A percentile compares a stretch with the other conserved stretches of the same genome.
These are phyloP conservation scores for Metridium senile DNA, from an alignment of 92 coral and sea anemone species.

Conservation along the genomic window DNA sequence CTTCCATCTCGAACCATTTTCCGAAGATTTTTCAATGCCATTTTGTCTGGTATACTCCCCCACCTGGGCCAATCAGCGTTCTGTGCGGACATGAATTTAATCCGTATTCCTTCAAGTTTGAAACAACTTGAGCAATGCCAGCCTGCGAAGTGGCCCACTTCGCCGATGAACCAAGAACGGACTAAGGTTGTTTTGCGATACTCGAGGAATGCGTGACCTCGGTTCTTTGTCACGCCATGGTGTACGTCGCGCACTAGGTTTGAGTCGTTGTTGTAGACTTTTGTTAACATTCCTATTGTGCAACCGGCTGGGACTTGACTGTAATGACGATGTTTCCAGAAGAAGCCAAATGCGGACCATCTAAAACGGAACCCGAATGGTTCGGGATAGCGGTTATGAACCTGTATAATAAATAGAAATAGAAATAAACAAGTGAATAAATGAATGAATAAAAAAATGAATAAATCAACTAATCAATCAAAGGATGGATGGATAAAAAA, in stretches of 20 bases:
- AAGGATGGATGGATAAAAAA: no score
- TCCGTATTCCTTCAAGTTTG: constrained; percentile 30
- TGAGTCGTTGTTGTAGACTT: constrained; percentile 36
- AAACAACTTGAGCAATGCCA: constrained; percentile 54
- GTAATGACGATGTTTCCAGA: constrained; percentile 55
- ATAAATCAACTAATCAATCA: no score
- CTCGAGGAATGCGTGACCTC: constrained; percentile 24
- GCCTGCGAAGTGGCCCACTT: constrained; percentile 45
- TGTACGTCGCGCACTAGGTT: constrained; percentile 44
- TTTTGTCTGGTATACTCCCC: constrained; percentile 40
- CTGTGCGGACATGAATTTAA: constrained; percentile 43
- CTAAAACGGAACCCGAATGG: constrained; percentile 47
- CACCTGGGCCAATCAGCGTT: constrained; percentile 53
- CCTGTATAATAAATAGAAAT: background rate
- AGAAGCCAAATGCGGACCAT: constrained; percentile 49
- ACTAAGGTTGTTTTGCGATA: constrained; percentile 24
- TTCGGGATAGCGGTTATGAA: constrained; percentile 31
- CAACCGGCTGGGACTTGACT: constrained; percentile 51
- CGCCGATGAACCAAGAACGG: constrained; percentile 38
- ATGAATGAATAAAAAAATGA: background rate
- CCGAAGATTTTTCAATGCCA: constrained; percentile 12
- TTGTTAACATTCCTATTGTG: constrained; percentile 32
- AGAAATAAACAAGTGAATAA: no score
- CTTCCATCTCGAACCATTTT: constrained; percentile 37
- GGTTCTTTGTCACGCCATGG: constrained; percentile 38